Evolutionary conservation across 2,797 vertebrate genomes (phyloP).

Genomic region (Melanotaenia boesemani): DNA sequence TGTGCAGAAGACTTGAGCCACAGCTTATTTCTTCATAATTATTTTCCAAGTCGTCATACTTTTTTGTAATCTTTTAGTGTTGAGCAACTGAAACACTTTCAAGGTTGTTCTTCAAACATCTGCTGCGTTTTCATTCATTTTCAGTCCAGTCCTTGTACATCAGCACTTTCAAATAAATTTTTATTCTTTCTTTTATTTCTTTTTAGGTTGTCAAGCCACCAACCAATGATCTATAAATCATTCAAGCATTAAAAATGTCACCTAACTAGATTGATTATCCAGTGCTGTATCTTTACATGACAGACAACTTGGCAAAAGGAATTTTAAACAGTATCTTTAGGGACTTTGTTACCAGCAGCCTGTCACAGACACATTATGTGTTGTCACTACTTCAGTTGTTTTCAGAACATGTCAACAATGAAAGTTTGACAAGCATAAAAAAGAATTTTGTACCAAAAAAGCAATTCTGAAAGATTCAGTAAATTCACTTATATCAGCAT

Average conservation of each 20-base stretch:
- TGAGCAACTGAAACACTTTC: neutral
- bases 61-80: neutral
- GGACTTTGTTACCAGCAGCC: neutral
- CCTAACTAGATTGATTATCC: neutral
- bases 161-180: neutral
- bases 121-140: neutral
- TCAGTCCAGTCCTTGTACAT: neutral
- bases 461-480: neutral
- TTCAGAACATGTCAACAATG: neutral
- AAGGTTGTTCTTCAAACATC: neutral
- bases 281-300: neutral
- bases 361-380: neutral
- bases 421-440: neutral
- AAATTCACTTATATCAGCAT: neutral
- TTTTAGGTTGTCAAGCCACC: neutral
- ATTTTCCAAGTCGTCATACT: neutral
- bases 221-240: neutral
- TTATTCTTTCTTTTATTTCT: neutral
- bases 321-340: neutral
- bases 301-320: neutral
- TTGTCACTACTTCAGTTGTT: neutral
- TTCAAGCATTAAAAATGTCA: neutral
- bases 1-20: neutral
- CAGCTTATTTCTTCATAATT: neutral
- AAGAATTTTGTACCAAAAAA: no score